Evolutionary conservation across 2,888 invertebrate species (phyloP).

Genomic region (Mesorhabditis sp.): DNA sequence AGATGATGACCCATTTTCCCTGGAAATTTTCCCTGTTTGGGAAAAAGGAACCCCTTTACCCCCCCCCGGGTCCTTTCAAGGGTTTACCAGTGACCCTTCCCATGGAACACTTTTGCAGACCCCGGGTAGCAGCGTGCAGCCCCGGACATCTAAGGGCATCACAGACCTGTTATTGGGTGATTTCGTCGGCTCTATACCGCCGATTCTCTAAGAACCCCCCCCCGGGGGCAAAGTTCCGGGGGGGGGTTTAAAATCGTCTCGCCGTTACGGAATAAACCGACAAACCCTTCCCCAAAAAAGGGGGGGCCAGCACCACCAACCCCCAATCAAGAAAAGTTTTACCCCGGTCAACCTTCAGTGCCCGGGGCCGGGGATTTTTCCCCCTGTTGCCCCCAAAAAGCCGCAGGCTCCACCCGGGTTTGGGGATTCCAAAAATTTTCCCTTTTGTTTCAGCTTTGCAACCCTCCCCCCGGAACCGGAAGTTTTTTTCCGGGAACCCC

Average conservation of each 20-base stretch:
- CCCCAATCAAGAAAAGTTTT: too few species aligned
- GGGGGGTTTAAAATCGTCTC: slow-evolving; percentile 69
- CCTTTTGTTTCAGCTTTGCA: too few species aligned
- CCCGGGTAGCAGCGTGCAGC: slow-evolving; percentile 70
- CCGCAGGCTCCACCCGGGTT: too few species aligned
- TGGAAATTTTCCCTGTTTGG: slow-evolving; percentile 70
- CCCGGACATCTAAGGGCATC: slow-evolving; percentile 70
- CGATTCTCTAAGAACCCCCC: slow-evolving; percentile 66
- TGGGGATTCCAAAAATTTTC: too few species aligned
- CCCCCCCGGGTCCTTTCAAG: slow-evolving; percentile 71
- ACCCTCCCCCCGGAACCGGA: slow-evolving; percentile 60
- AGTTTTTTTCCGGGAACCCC: slow-evolving; percentile 62
- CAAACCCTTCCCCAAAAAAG: slow-evolving; percentile 73
- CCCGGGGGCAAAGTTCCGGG: slow-evolving; percentile 57
- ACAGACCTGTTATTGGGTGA: slow-evolving; percentile 70
- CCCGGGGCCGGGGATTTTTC: slow-evolving; percentile 67
- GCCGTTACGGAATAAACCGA: slow-evolving; percentile 75
- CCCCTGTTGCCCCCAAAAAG: slow-evolving; percentile 60
- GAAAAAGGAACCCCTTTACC: slow-evolving; percentile 69
- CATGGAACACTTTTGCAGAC: slow-evolving; percentile 62
- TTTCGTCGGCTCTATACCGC: slow-evolving; percentile 67
- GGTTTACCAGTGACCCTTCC: too few species aligned
- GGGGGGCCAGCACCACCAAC: slow-evolving; percentile 73
- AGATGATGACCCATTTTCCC: slow-evolving; percentile 71
- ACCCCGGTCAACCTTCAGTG: slow-evolving; percentile 72